Evolutionary conservation across 2,888 invertebrate species (phyloP).

Genomic region (Coecobrya sp.): DNA sequence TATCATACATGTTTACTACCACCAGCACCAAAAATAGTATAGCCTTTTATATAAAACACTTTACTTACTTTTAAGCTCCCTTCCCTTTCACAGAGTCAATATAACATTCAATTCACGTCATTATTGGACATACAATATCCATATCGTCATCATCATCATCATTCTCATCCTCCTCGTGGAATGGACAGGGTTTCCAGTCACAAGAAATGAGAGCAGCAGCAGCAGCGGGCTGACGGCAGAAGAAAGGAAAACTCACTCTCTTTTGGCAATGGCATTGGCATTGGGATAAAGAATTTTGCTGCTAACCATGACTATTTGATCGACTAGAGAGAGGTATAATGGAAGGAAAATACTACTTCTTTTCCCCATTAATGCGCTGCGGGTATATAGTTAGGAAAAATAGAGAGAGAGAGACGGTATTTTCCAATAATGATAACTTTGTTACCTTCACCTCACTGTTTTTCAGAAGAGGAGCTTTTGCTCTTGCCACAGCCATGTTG

Average conservation of each 20-base stretch:
- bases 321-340: not conserved
- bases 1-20: not conserved
- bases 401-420: not conserved
- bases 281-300: not conserved
- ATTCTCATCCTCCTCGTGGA: too few relatives aligned
- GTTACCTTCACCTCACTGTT: slow-evolving; percentile 17
- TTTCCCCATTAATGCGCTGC: not conserved
- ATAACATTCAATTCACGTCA: slow-evolving; percentile 18
- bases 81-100: not conserved
- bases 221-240: not conserved
- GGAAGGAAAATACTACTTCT: not conserved
- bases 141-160: not conserved
- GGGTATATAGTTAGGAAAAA: not conserved
- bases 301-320: not conserved
- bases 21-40: not conserved
- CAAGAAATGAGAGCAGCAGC: not conserved
- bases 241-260: not conserved
- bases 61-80: slow-evolving; percentile 21
- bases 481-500: not conserved
- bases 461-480: not conserved
- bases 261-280: slow-evolving; percentile 62
- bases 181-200: not conserved
- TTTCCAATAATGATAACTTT: slow-evolving; percentile 15
- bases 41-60: not conserved
- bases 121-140: not conserved